These are phyloP conservation scores for Bombus superbus DNA, from an alignment of 1,140 invertebrate genomes.

Conservation along the genomic window DNA sequence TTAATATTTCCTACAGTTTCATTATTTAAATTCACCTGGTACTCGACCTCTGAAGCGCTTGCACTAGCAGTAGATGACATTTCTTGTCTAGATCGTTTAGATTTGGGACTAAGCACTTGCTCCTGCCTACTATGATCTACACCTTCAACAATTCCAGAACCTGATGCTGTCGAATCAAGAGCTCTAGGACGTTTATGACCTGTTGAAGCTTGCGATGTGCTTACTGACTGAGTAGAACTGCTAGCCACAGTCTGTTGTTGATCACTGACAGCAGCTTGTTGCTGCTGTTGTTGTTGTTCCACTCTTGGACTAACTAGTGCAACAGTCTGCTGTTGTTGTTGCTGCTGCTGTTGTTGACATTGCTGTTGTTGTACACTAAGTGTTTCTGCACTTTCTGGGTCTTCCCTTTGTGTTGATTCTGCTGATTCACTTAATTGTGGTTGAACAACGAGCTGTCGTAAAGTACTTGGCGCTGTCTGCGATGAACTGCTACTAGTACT, in stretches of 20 bases:
- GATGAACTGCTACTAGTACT: constrained; percentile 78
- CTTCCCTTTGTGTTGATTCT: constrained; percentile 80
- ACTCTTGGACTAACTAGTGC: constrained; percentile 89
- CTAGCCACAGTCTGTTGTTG: constrained; percentile 84
- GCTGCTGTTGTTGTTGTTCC: constrained; percentile 83
- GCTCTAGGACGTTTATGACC: constrained; percentile 84
- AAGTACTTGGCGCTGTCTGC: constrained; percentile 69
- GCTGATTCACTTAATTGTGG: constrained; percentile 79
- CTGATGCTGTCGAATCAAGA: constrained; percentile 83
- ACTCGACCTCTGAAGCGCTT: constrained; percentile 79
- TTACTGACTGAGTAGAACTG: constrained; percentile 84
- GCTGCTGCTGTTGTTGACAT: constrained; percentile 73
- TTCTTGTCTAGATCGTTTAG: constrained; percentile 76
- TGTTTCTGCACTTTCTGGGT: constrained; percentile 80
- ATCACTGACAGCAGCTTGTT: constrained; percentile 80
- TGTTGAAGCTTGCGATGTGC: constrained; percentile 84
- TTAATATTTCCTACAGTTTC: background rate
- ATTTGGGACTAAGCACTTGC: constrained; percentile 77
- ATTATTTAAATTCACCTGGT: constrained; percentile 72
- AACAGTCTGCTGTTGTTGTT: constrained; percentile 86
- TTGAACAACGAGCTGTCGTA: constrained; percentile 78
- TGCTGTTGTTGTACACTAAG: constrained; percentile 71
- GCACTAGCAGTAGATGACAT: constrained; percentile 71
- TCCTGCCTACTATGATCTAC: constrained; percentile 78
- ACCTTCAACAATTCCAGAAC: constrained; percentile 81